These are phyloP conservation scores for Fukomys damarensis DNA, from an alignment of 2,113 vertebrate genomes.

Conservation along the genomic window DNA sequence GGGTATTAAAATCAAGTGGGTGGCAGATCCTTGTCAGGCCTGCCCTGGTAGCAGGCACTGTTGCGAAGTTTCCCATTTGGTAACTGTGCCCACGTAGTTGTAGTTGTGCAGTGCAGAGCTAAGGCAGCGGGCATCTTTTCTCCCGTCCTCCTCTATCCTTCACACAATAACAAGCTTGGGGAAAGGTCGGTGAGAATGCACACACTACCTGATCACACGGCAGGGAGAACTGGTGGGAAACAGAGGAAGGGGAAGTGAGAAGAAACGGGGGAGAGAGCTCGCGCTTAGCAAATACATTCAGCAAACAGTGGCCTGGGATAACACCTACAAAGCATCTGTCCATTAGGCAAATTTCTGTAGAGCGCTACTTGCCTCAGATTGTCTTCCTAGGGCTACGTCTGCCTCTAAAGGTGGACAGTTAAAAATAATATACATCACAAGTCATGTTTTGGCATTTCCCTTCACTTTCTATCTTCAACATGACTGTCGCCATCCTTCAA, in stretches of 20 bases:
- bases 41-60: not conserved
- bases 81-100: not conserved
- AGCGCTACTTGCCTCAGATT: not conserved
- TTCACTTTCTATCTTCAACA: constrained; percentile 64
- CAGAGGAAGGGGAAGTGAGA: not conserved
- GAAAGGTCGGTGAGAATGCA: not conserved
- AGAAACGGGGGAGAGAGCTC: not conserved
- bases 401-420: constrained; percentile 65
- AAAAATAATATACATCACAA: constrained; percentile 79
- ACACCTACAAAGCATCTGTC: constrained; percentile 59
- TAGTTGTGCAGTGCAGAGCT: not conserved
- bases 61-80: not conserved
- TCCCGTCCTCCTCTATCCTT: not conserved
- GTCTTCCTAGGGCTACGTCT: constrained; percentile 50
- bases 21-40: not conserved
- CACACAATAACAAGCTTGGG: not conserved
- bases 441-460: constrained; percentile 61
- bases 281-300: not conserved
- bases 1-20: not conserved
- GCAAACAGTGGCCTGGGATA: constrained; percentile 34
- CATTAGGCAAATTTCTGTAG: constrained; percentile 30
- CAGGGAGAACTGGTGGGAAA: not conserved
- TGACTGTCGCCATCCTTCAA: constrained; percentile 78
- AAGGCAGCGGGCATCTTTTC: not conserved
- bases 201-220: not conserved